Evolutionary conservation across 53 echinoderm and acorn worm species (phyloP).

Genomic region (Holothuria scabra): DNA sequence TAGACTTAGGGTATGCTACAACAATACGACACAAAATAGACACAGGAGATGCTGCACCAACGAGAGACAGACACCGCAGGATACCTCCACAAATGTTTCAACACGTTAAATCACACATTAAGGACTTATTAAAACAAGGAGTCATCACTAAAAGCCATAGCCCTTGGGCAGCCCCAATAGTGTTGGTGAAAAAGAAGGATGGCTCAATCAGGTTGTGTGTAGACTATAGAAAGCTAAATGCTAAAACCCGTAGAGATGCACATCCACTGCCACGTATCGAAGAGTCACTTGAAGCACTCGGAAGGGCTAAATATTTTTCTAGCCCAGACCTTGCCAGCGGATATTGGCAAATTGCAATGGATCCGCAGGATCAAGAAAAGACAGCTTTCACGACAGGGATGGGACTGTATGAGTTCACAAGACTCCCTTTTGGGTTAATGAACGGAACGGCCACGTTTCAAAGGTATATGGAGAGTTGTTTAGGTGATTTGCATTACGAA

Average conservation of each 20-base stretch:
- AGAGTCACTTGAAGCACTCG: slow-evolving; percentile 58
- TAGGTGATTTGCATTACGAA: slow-evolving; percentile 59
- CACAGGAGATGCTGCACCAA: too few relatives aligned
- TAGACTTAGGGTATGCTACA: too few relatives aligned
- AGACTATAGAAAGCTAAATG: slow-evolving; percentile 54
- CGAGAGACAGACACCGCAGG: too few relatives aligned
- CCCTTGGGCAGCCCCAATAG: too few relatives aligned
- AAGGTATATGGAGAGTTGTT: slow-evolving; percentile 57
- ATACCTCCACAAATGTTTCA: too few relatives aligned
- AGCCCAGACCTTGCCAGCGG: slow-evolving; percentile 51
- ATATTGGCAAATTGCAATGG: slow-evolving; percentile 65
- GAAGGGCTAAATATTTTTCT: slow-evolving; percentile 50
- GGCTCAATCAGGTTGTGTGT: slow-evolving; percentile 44
- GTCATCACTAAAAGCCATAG: too few relatives aligned
- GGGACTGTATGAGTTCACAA: slow-evolving; percentile 57
- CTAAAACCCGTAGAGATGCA: slow-evolving; percentile 37
- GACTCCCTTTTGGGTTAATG: slow-evolving; percentile 55
- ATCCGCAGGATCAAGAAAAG: slow-evolving; percentile 55
- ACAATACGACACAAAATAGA: too few relatives aligned
- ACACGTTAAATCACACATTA: too few relatives aligned
- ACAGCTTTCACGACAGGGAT: slow-evolving; percentile 56
- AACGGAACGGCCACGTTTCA: slow-evolving; percentile 72
- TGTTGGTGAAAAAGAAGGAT: too few relatives aligned
- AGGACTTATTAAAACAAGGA: too few relatives aligned
- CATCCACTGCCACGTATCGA: slow-evolving; percentile 62